phyloP scores from a whole-genome alignment of 2,888 invertebrate genomes.

The Caenorhabditis doughertyi region DNA sequence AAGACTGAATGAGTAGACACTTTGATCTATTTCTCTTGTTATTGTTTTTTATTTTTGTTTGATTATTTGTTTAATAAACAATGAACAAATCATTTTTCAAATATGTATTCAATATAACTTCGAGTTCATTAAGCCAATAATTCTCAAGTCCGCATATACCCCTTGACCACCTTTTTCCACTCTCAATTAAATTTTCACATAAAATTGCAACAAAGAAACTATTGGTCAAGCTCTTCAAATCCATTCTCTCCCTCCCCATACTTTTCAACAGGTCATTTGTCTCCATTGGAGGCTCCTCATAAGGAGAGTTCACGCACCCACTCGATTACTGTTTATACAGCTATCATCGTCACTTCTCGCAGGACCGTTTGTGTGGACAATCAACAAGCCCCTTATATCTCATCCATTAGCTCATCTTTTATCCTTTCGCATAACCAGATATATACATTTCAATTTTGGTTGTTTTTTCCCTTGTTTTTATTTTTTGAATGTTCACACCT shows the following conservation, averaged over 20 bases:
- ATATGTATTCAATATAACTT: neutral
- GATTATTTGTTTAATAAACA: slow-evolving; percentile 3
- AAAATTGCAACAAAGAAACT: slow-evolving; percentile 16
- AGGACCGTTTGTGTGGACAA: slow-evolving; percentile 51
- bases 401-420: slow-evolving; percentile 43
- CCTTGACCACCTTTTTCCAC: neutral
- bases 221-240: slow-evolving; percentile 8
- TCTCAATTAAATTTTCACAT: neutral
- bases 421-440: slow-evolving; percentile 30
- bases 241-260: neutral
- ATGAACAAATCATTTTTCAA: neutral
- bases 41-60: no score
- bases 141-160: no score
- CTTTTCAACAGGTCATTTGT: slow-evolving; percentile 51
- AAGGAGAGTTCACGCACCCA: slow-evolving; percentile 54
- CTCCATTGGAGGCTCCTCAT: slow-evolving; percentile 25
- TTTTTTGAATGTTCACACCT: slow-evolving; percentile 60
- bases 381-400: slow-evolving; percentile 37
- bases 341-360: slow-evolving; percentile 60
- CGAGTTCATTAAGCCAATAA: no score
- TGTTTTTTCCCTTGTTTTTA: slow-evolving; percentile 3
- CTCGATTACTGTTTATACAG: slow-evolving; percentile 65
- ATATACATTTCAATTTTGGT: slow-evolving; percentile 6
- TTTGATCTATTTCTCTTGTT: neutral
- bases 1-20: slow-evolving; percentile 16